A percentile compares a stretch with the other conserved stretches of the same genome.
Conservation (phyloP, 2,888 invertebrate species). For the Scotopteryx bipunctaria region DNA sequence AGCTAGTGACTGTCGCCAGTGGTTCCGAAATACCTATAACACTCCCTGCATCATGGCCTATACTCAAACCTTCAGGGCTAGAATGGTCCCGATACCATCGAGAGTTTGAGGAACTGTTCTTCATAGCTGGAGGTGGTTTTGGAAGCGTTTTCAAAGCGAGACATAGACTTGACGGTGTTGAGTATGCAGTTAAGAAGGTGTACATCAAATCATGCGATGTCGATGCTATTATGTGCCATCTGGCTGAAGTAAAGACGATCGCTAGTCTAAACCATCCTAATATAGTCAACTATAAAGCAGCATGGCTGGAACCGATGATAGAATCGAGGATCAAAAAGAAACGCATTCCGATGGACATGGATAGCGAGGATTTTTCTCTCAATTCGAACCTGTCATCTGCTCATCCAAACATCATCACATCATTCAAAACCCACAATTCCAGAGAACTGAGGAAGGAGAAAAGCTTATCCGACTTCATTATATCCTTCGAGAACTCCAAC, state of each 20-base stretch:
- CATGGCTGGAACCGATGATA: slow-evolving; percentile 89
- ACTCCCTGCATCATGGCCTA: slow-evolving; percentile 79
- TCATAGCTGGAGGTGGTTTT: slow-evolving; percentile 89
- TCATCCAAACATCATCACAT: slow-evolving; percentile 69
- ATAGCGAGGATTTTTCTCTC: slow-evolving; percentile 63
- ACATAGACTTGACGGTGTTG: slow-evolving; percentile 88
- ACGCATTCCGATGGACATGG: slow-evolving; percentile 64
- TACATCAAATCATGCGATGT: slow-evolving; percentile 85
- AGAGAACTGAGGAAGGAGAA: slow-evolving; percentile 64
- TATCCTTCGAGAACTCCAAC: slow-evolving; percentile 69
- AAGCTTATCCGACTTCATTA: slow-evolving; percentile 70
- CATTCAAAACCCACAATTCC: slow-evolving; percentile 77
- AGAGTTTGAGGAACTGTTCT: slow-evolving; percentile 88
- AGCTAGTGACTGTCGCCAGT: slow-evolving; percentile 84
- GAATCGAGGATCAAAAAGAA: slow-evolving; percentile 72
- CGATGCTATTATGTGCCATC: slow-evolving; percentile 85
- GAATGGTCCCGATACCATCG: slow-evolving; percentile 86
- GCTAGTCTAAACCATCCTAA: slow-evolving; percentile 91
- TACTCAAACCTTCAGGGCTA: slow-evolving; percentile 73
- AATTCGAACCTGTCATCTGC: slow-evolving; percentile 59
- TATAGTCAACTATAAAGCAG: slow-evolving; percentile 92
- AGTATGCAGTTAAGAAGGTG: slow-evolving; percentile 92
- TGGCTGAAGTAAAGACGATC: slow-evolving; percentile 91
- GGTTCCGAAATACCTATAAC: slow-evolving; percentile 78
- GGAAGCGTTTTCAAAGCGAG: slow-evolving; percentile 89